A percentile compares a stretch with the other conserved stretches of the same genome.
phyloP scores from a whole-genome alignment of 2,113 vertebrate species.

The Trichechus manatus region DNA sequence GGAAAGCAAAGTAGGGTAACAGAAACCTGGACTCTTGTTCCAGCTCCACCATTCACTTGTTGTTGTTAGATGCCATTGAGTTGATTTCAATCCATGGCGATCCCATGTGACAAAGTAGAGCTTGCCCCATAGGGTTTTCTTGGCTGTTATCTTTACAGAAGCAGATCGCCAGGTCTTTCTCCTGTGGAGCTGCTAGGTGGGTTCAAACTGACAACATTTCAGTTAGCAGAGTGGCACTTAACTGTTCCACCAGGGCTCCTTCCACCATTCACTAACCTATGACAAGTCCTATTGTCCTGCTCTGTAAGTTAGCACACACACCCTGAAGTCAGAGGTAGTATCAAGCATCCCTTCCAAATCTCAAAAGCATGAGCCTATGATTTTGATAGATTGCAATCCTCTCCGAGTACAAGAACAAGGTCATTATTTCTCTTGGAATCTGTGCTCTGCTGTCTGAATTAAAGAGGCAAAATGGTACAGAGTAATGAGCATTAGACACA shows the following conservation, averaged over 20 bases:
- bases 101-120: not conserved
- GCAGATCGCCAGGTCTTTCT: not conserved
- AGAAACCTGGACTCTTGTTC: not conserved
- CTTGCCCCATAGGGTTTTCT: not conserved
- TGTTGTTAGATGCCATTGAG: not conserved
- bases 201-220: not conserved
- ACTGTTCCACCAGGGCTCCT: not conserved
- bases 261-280: not conserved
- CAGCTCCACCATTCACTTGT: not conserved
- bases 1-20: not conserved
- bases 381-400: not conserved
- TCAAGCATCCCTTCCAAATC: not conserved
- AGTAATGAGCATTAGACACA: not conserved
- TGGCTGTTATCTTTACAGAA: not conserved
- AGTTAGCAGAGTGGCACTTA: not conserved
- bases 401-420: not conserved
- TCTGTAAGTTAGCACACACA: not conserved
- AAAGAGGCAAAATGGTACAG: not conserved
- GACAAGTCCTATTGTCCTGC: too few relatives aligned
- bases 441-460: not conserved
- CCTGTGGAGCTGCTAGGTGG: not conserved
- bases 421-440: not conserved
- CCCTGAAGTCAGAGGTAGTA: rapidly evolving
- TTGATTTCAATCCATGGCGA: not conserved
- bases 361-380: not conserved